These are phyloP conservation scores for Paragorgia papillata DNA, from an alignment of 92 coral and sea anemone species.

Conservation along the genomic window DNA sequence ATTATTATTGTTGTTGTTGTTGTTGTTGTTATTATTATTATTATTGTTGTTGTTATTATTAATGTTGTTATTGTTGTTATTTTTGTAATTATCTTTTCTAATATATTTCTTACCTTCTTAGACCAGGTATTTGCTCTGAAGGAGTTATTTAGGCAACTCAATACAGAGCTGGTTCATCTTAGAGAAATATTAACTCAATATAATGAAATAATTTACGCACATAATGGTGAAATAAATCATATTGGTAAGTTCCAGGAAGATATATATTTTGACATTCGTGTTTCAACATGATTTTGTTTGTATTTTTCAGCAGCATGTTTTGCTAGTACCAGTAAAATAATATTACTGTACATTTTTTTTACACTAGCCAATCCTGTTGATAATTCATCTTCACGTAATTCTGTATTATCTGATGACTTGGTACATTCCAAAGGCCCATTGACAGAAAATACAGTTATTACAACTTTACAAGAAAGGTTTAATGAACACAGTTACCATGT, in stretches of 20 bases:
- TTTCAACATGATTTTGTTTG: no score
- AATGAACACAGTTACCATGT: slow-evolving; percentile 63
- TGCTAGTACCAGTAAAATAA: no score
- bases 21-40: no score
- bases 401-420: slow-evolving; percentile 59
- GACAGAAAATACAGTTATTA: slow-evolving; percentile 75
- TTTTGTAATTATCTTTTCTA: no score
- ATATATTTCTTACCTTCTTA: slow-evolving; percentile 5
- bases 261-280: no score
- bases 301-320: no score
- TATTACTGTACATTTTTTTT: no score
- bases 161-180: slow-evolving; percentile 63
- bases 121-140: slow-evolving; percentile 47
- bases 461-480: slow-evolving; percentile 66
- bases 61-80: no score
- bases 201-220: background rate
- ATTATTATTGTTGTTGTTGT: no score
- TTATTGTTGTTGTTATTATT: no score
- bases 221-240: background rate
- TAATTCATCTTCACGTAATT: background rate
- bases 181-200: slow-evolving; percentile 3
- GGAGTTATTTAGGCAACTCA: slow-evolving; percentile 59
- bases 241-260: background rate
- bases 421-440: slow-evolving; percentile 75
- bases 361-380: background rate